These are phyloP conservation scores for Periphyllus acericola DNA, from an alignment of 2,888 invertebrate genomes.

Conservation along the genomic window DNA sequence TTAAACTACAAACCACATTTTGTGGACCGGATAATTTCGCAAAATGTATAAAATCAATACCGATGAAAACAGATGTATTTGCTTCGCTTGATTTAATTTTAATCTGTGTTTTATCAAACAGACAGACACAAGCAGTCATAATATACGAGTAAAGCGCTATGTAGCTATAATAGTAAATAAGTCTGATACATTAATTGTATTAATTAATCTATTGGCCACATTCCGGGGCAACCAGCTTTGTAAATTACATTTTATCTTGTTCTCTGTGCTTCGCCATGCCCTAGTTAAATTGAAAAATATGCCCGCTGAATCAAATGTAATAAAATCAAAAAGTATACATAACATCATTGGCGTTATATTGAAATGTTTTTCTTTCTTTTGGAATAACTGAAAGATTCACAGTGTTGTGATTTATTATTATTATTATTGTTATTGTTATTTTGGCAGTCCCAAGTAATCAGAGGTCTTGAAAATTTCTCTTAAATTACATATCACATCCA, in stretches of 20 bases:
- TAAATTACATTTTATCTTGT: background rate
- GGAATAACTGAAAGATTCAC: background rate
- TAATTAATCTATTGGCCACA: background rate
- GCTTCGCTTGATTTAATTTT: background rate
- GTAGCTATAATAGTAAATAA: too few relatives aligned
- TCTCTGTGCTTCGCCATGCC: background rate
- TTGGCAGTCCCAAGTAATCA: background rate
- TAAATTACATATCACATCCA: conserved; percentile 45
- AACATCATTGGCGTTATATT: background rate
- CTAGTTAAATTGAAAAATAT: background rate
- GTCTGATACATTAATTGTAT: background rate
- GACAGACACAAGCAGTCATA: too few relatives aligned
- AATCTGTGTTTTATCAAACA: background rate
- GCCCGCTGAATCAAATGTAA: too few relatives aligned
- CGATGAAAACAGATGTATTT: background rate
- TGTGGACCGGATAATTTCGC: background rate
- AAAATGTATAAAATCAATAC: background rate
- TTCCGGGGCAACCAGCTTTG: background rate
- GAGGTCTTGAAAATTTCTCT: conserved; percentile 37
- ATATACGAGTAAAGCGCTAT: too few relatives aligned
- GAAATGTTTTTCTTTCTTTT: background rate
- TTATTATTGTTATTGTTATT: conserved; percentile 1
- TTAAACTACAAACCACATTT: background rate
- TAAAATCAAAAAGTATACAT: background rate
- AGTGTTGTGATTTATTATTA: background rate